phyloP scores from a whole-genome alignment of 2,113 vertebrate genomes.

The Microcebus jonahi region DNA sequence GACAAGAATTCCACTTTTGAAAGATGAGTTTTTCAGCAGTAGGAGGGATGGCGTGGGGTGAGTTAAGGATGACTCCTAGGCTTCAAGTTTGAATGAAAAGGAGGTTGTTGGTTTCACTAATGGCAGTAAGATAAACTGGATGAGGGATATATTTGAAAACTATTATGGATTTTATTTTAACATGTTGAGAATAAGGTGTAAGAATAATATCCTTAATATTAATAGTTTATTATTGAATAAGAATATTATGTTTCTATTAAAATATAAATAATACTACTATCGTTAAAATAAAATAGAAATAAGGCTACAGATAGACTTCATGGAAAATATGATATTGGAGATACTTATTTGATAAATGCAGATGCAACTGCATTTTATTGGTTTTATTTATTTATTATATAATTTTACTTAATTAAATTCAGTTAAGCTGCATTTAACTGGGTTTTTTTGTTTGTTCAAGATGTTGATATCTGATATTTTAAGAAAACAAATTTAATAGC shows the following conservation, averaged over 20 bases:
- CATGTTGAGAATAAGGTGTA: background rate
- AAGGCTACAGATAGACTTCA: background rate
- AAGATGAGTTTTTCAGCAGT: background rate
- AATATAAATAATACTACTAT: background rate
- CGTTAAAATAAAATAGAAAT: constrained; percentile 50
- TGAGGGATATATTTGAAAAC: background rate
- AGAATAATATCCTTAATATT: background rate
- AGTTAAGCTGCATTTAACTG: background rate
- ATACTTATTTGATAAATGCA: background rate
- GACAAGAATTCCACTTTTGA: background rate
- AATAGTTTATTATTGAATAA: background rate
- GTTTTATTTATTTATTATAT: background rate
- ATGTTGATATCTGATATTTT: background rate
- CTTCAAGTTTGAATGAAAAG: background rate
- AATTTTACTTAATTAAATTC: background rate
- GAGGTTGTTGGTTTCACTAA: background rate
- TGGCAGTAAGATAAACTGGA: background rate
- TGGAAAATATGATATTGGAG: background rate
- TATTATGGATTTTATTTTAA: background rate
- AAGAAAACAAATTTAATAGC: background rate
- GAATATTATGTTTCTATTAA: background rate
- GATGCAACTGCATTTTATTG: background rate
- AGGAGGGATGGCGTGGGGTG: background rate
- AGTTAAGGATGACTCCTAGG: background rate
- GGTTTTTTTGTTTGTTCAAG: background rate